phyloP scores from a whole-genome alignment of 2,797 vertebrate species.

The Carapus acus region DNA sequence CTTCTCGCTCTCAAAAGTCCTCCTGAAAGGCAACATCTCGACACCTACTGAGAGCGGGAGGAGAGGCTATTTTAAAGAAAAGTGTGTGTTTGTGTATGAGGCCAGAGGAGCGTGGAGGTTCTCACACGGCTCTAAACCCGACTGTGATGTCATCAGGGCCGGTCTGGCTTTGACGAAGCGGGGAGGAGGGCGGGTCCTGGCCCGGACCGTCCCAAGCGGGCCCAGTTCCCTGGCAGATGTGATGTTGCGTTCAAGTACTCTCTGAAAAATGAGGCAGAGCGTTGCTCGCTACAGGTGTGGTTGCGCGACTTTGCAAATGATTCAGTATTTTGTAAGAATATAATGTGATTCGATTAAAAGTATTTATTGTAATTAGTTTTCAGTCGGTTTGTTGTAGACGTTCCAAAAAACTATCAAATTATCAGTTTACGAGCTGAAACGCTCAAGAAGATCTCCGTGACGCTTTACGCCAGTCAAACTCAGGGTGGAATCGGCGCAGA shows the following conservation, averaged over 20 bases:
- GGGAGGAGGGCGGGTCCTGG: slow-evolving; percentile 56
- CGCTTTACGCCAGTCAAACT: no score
- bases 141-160: slow-evolving; percentile 55
- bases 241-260: slow-evolving; percentile 35
- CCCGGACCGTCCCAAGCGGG: slow-evolving; percentile 42
- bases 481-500: neutral
- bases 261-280: slow-evolving; percentile 29
- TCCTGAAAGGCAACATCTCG: slow-evolving; percentile 77
- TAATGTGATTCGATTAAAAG: no score
- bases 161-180: slow-evolving; percentile 65
- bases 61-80: no score
- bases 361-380: no score
- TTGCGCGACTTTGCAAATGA: no score
- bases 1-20: slow-evolving; percentile 79
- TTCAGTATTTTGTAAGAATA: no score
- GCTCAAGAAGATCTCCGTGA: no score
- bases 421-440: no score
- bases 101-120: slow-evolving; percentile 1
- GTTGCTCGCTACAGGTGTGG: no score
- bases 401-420: no score
- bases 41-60: slow-evolving; percentile 9
- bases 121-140: slow-evolving; percentile 27
- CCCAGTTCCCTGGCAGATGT: slow-evolving; percentile 49
- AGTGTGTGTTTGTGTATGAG: neutral
- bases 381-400: no score